These are phyloP conservation scores for Gobio occitaniae DNA, from an alignment of 2,797 vertebrate genomes.

Conservation along the genomic window DNA sequence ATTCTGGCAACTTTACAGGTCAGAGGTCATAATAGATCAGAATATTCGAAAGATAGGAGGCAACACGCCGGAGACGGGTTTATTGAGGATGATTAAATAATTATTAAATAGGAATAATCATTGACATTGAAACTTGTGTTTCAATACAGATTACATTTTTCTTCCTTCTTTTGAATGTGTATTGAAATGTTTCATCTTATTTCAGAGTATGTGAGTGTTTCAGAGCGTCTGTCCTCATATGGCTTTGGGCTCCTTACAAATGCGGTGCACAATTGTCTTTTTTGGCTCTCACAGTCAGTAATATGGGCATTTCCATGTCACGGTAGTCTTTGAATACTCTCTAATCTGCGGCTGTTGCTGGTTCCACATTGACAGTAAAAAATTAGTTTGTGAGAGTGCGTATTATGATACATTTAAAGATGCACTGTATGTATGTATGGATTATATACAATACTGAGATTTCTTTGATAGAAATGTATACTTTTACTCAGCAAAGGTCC, in stretches of 20 bases:
- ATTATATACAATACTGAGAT: background rate
- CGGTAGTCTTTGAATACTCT: constrained; percentile 58
- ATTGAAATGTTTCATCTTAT: constrained; percentile 20
- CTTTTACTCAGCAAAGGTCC: background rate
- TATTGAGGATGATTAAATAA: too few relatives aligned
- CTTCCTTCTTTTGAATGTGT: background rate
- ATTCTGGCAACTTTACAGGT: too few relatives aligned
- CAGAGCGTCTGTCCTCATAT: constrained; percentile 44
- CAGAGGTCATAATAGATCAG: too few relatives aligned
- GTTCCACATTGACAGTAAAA: constrained; percentile 51
- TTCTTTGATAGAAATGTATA: too few relatives aligned
- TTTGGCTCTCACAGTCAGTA: constrained; percentile 53
- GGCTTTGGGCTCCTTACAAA: constrained; percentile 39
- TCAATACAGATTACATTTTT: background rate
- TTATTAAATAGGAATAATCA: background rate
- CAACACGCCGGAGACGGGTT: too few relatives aligned
- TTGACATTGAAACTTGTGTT: background rate
- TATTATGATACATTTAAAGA: background rate
- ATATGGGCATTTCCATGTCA: constrained; percentile 60
- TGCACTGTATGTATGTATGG: too few relatives aligned
- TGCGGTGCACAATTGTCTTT: constrained; percentile 43
- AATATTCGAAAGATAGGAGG: too few relatives aligned
- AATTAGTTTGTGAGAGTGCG: background rate
- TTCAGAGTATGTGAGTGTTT: constrained; percentile 7
- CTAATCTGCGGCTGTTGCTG: constrained; percentile 68